These are phyloP conservation scores for Drosophila picticornis DNA, from an alignment of 2,888 invertebrate species.

Conservation along the genomic window DNA sequence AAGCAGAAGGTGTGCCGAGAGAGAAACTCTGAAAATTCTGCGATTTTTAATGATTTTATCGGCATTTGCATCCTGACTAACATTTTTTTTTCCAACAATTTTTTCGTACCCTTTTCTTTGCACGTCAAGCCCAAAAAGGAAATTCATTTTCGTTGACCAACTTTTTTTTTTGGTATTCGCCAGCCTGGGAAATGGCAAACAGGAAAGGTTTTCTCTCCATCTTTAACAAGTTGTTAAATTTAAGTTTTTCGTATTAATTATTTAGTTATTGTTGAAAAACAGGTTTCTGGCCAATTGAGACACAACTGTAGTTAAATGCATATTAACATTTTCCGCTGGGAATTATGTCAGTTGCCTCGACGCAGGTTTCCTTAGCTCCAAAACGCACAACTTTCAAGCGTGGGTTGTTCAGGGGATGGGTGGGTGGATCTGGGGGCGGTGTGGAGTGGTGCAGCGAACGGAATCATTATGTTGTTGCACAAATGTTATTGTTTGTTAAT, in stretches of 20 bases:
- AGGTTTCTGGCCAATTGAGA: constrained; percentile 71
- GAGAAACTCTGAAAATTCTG: constrained; percentile 21
- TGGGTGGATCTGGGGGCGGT: not conserved
- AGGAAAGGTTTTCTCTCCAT: constrained; percentile 63
- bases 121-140: constrained; percentile 50
- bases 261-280: constrained; percentile 51
- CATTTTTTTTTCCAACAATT: constrained; percentile 11
- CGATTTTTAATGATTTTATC: constrained; percentile 46
- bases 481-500: constrained; percentile 66
- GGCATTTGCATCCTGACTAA: constrained; percentile 63
- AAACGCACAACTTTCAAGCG: constrained; percentile 34
- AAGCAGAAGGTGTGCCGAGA: not conserved
- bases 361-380: constrained; percentile 43
- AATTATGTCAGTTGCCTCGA: constrained; percentile 68
- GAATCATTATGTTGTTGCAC: constrained; percentile 46
- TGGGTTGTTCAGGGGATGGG: not conserved
- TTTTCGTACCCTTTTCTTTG: constrained; percentile 7
- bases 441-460: constrained; percentile 6
- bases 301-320: constrained; percentile 70
- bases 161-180: constrained; percentile 40
- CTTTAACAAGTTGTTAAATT: constrained; percentile 49
- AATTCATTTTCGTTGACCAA: constrained; percentile 73
- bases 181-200: constrained; percentile 52
- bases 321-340: constrained; percentile 75
- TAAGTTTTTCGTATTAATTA: constrained; percentile 48